Base-by-base conservation (phyloP, 2,888 invertebrate species). In the Zygaena filipendulae region DNA sequence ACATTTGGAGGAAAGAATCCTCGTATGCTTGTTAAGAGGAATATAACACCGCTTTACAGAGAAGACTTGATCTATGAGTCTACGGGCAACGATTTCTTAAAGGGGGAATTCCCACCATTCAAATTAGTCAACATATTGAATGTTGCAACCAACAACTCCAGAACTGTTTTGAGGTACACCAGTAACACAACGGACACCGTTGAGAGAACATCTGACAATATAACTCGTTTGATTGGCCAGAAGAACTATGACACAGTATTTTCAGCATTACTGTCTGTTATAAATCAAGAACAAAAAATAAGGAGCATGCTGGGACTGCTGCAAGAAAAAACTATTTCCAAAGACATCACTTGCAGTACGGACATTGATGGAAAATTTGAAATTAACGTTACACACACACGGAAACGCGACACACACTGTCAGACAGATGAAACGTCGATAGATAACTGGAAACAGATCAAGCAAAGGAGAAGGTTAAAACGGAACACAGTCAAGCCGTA, bases 181-280 rank as follows among this genome's bases (percentile, higher is more conserved):
- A 39, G 34, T 5, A 27, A 31, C 3, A 30, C 36, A 2, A 43
- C 39, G 0, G 31, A 37, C 8, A 12, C 38, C 1, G 30, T 42
- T 2, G 57, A 61, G 23, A 54, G 57, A 34, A 60, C 57, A 2
- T 77, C 77, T 0, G 66, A 67, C 2, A 45, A 43, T 11, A 33
- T 75, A 0, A 47, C 53, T 0, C 48, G 47, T n/a, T 8, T 68
- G 0, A 66, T 77, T 1, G 77, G 77, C 0, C 69, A 71, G 21
- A 51, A 50, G 1, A 66, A 63, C 19, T 77, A 70, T 25, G 61
- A 70, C 11, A 47, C 45, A 1, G 31, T 74, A 0, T 56, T 75
- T 2, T 47, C 56, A 4, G 60, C 66, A 0, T 12, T 77, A 3
- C 63, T 67, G 26, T 66, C 71, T 0, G 54, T 74, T 0, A 50